Percentiles rank a stretch among this genome's conserved stretches.
Evolutionary conservation across 2,888 invertebrate species (phyloP).

Genomic region (Cerceris ruficornis): DNA sequence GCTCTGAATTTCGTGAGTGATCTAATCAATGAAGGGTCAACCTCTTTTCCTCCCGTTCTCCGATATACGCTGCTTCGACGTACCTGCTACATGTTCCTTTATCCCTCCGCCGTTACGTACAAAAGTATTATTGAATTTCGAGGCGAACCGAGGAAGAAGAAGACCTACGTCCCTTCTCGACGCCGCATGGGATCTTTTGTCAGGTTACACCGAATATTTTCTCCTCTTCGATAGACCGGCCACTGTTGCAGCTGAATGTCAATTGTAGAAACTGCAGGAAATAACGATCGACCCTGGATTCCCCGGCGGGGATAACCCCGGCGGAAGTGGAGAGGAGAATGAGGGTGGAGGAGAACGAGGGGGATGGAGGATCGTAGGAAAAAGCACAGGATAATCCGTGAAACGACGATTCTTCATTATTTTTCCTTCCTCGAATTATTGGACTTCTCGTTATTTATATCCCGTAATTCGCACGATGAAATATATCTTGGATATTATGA

Average conservation of each 20-base stretch:
- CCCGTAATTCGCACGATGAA: slow-evolving; percentile 2
- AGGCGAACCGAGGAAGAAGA: slow-evolving; percentile 29
- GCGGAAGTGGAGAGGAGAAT: not conserved
- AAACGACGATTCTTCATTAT: slow-evolving; percentile 18
- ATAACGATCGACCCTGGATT: slow-evolving; percentile 24
- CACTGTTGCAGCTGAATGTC: slow-evolving; percentile 29
- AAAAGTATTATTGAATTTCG: slow-evolving; percentile 66
- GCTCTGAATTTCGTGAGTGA: slow-evolving; percentile 60
- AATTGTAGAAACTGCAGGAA: slow-evolving; percentile 28
- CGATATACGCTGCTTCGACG: slow-evolving; percentile 13
- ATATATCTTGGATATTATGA: slow-evolving; percentile 2
- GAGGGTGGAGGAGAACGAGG: not conserved
- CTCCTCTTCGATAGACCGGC: not conserved
- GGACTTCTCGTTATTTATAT: slow-evolving; percentile 15
- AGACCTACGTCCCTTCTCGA: slow-evolving; percentile 37
- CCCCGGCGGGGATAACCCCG: not conserved
- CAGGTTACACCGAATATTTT: slow-evolving; percentile 20
- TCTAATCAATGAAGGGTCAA: slow-evolving; percentile 63
- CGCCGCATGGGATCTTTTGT: slow-evolving; percentile 53
- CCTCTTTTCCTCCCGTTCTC: slow-evolving; percentile 6
- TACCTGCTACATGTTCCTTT: slow-evolving; percentile 30
- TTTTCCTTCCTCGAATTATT: slow-evolving; percentile 17
- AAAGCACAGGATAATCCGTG: slow-evolving; percentile 10
- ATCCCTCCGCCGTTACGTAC: slow-evolving; percentile 33
- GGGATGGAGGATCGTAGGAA: not conserved